Evolutionary conservation across 2,113 vertebrate species (phyloP), one percentile per base, ranked within the genome.

Genomic region (Anser brachyrhynchus): DNA sequence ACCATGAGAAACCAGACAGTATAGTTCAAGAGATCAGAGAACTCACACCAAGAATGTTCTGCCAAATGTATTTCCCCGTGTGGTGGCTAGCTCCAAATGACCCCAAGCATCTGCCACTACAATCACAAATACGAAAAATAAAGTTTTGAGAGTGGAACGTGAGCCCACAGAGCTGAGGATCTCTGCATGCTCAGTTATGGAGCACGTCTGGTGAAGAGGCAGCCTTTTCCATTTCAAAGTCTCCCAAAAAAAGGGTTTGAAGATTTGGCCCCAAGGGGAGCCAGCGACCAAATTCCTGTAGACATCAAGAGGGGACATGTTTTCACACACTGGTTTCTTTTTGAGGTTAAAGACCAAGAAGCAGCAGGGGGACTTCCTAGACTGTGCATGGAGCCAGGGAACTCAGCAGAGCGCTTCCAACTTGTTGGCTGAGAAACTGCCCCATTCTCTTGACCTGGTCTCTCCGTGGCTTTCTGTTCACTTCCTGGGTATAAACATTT

Each of bases 351-450:
- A 74, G 52, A 39, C 72, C 51, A 37, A 33, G 57, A 84, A 90
- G 57, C 96, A 96, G 86, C 76, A 7, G 94, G 90, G 80, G 58
- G 65, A 14, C 86, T 95, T 96, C 92, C 76, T 37, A 62, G n/a
- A 6, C 49, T 31, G 3, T 28, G 13, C 26, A 43, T 28, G 85
- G 62, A 0, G 1, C 57, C 82, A 70, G 37, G 73, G 61, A 84
- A 49, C 33, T 81, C 59, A 2, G 87, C 89, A 80, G 91, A 92
- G 54, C 37, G 87, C 77, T 84, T 52, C 26, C 51, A 23, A 62
- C 61, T 79, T 55, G 25, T 29, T 0, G 25, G 57, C 76, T 86
- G 84, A 91, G 90, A 92, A 88, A 84, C 8, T 70, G 85, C 84
- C 90, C 85, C 6, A 1, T 52, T 77, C 64, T 1, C 80, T 94